These are phyloP conservation scores for Heterodera carotae DNA, from an alignment of 1,140 invertebrate species.

Conservation along the genomic window DNA sequence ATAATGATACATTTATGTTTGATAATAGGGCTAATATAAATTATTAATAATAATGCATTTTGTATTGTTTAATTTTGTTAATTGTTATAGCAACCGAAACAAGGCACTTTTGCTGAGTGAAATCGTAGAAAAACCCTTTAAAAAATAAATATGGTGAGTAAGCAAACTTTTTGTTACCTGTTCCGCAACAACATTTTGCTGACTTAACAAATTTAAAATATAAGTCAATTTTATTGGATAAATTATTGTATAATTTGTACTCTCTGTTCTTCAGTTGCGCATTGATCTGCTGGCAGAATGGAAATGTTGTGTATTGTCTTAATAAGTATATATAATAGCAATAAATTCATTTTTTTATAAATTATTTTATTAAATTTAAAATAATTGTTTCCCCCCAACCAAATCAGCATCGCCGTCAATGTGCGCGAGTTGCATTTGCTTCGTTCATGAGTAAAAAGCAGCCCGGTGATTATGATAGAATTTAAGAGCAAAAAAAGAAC, in stretches of 20 bases:
- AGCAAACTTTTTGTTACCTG: slow-evolving; percentile 38
- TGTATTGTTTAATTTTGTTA: background rate
- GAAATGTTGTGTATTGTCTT: slow-evolving; percentile 63
- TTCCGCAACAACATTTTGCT: slow-evolving; percentile 64
- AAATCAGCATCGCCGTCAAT: slow-evolving; percentile 62
- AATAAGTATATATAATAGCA: background rate
- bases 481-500: no score
- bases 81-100: slow-evolving; percentile 44
- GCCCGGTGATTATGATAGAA: no score
- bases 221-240: background rate
- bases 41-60: no score
- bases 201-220: slow-evolving; percentile 39
- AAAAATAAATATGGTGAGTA: background rate
- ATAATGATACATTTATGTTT: no score
- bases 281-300: slow-evolving; percentile 63
- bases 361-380: background rate
- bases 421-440: slow-evolving; percentile 26
- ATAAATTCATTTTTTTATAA: no score
- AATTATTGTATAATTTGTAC: slow-evolving; percentile 23
- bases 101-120: slow-evolving; percentile 48
- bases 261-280: slow-evolving; percentile 63
- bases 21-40: no score
- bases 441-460: background rate
- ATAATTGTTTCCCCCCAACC: background rate
- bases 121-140: slow-evolving; percentile 39